Evolutionary conservation across 1,140 invertebrate species (phyloP).

Genomic region (Drosophila saltans): DNA sequence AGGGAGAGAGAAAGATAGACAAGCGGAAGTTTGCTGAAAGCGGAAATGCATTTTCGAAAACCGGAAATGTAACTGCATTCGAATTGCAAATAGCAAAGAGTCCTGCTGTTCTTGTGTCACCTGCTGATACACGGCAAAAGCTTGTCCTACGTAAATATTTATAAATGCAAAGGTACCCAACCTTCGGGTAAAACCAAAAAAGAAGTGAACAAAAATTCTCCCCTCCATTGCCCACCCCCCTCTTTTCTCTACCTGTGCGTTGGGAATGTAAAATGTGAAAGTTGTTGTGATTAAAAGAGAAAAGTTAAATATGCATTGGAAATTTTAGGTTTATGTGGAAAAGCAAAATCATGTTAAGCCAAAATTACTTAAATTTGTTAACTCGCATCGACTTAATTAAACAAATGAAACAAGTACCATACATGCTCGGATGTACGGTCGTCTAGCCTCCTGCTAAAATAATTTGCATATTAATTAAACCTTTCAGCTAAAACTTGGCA

Average conservation of each 20-base stretch:
- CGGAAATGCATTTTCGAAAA: slow-evolving; percentile 78
- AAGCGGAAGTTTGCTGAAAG: slow-evolving; percentile 50
- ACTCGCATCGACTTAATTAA: slow-evolving; percentile 62
- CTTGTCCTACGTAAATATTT: neutral
- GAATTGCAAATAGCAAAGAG: slow-evolving; percentile 66
- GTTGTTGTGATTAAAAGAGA: slow-evolving; percentile 13
- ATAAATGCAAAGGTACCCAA: neutral
- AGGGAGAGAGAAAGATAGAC: slow-evolving; percentile 13
- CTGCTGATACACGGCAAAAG: slow-evolving; percentile 12
- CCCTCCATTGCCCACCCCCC: too few relatives aligned
- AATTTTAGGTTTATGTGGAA: neutral
- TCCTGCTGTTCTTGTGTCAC: slow-evolving; percentile 1
- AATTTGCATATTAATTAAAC: slow-evolving; percentile 80
- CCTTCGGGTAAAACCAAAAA: neutral
- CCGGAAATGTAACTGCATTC: slow-evolving; percentile 69
- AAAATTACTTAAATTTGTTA: slow-evolving; percentile 10
- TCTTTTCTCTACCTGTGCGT: neutral
- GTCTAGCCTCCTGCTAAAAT: slow-evolving; percentile 39
- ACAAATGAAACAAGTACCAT: slow-evolving; percentile 48
- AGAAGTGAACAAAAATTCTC: neutral
- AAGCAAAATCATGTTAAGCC: slow-evolving; percentile 8
- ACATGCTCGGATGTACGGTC: neutral
- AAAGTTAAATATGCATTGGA: slow-evolving; percentile 12
- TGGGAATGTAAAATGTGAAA: neutral
- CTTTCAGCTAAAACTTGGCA: slow-evolving; percentile 51